Conservation (phyloP, 1,140 invertebrate genomes). For the Anagrus nilaparvatae region DNA sequence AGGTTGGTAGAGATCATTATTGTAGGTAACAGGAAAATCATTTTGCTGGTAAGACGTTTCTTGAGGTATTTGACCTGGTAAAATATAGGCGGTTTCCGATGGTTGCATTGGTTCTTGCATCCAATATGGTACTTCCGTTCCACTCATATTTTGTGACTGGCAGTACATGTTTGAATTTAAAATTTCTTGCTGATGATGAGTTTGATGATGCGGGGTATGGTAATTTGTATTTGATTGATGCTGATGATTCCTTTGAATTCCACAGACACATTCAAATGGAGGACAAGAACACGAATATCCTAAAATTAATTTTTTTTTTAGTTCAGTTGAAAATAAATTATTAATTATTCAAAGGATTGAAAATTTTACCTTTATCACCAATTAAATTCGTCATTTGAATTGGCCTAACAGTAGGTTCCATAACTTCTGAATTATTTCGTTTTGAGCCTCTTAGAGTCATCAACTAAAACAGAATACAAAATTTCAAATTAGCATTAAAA, state of each 20-base stretch:
- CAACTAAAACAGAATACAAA: constrained; percentile 38
- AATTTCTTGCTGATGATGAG: not conserved
- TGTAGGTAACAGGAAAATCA: constrained; percentile 47
- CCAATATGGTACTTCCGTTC: constrained; percentile 32
- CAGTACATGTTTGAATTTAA: constrained; percentile 19
- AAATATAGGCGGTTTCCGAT: constrained; percentile 27
- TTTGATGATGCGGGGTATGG: constrained; percentile 25
- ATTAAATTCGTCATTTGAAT: constrained; percentile 44
- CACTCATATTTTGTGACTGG: constrained; percentile 23
- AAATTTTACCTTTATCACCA: constrained; percentile 31
- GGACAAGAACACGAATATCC: constrained; percentile 54
- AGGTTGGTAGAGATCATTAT: constrained; percentile 61
- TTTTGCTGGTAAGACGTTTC: constrained; percentile 31
- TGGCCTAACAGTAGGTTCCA: constrained; percentile 24
- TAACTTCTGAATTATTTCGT: constrained; percentile 29
- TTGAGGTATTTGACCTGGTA: constrained; percentile 29
- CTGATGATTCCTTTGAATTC: not conserved
- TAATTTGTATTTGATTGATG: no score
- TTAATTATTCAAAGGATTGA: no score
- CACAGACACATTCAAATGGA: constrained; percentile 53
- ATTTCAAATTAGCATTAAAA: no score
- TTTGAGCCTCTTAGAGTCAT: constrained; percentile 47
- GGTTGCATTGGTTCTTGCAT: constrained; percentile 26
- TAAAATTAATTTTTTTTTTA: no score
- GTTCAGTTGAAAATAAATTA: not conserved